phyloP scores from a whole-genome alignment of 2,113 vertebrate species.

The Datnioides undecimradiatus region DNA sequence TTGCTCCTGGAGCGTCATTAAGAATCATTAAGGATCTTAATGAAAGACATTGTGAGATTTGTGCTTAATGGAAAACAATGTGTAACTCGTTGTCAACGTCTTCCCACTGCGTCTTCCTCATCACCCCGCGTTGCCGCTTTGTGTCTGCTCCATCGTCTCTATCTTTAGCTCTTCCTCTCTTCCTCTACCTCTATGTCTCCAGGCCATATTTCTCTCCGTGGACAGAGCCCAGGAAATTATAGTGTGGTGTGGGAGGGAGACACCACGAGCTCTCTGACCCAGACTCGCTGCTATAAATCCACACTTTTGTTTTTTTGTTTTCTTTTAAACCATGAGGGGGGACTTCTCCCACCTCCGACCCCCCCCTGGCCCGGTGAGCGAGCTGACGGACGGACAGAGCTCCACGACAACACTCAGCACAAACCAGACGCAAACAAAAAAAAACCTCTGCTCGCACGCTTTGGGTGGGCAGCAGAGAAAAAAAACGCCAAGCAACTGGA shows the following conservation, averaged over 20 bases:
- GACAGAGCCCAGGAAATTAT: constrained; percentile 73
- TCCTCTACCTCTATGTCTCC: constrained; percentile 27
- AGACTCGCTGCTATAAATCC: constrained; percentile 69
- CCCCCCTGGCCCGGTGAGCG: constrained; percentile 38
- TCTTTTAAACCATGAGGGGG: background rate
- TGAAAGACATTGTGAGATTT: constrained; percentile 41
- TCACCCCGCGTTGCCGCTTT: constrained; percentile 7
- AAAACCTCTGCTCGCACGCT: constrained; percentile 26
- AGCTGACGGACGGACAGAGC: constrained; percentile 45
- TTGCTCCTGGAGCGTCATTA: constrained; percentile 22
- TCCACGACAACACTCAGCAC: constrained; percentile 37
- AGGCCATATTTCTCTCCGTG: constrained; percentile 67
- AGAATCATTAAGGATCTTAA: constrained; percentile 28
- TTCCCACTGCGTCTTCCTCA: background rate
- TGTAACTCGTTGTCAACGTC: constrained; percentile 22
- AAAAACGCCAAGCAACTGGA: background rate
- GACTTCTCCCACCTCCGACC: constrained; percentile 55
- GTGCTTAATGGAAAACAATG: constrained; percentile 22
- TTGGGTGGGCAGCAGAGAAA: constrained; percentile 49
- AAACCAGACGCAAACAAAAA: no score
- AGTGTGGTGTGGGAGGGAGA: constrained; percentile 52
- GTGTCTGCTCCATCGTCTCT: constrained; percentile 45
- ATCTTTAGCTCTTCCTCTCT: constrained; percentile 56
- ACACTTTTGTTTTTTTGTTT: constrained; percentile 38
- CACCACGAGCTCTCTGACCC: constrained; percentile 53